phyloP scores from a whole-genome alignment of 2,113 vertebrate genomes.

The Fulica atra region DNA sequence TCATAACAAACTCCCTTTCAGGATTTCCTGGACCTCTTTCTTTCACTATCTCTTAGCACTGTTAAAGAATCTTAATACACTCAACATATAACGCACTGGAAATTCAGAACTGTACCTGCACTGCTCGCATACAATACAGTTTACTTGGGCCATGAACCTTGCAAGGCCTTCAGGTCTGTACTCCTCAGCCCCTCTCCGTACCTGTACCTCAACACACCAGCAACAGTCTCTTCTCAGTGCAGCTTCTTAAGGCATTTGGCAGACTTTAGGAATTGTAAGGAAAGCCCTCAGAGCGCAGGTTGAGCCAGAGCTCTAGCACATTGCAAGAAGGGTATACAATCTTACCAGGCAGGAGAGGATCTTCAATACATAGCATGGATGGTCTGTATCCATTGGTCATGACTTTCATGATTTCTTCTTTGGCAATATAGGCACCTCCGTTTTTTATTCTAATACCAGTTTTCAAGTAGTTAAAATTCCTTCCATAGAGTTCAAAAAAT shows the following conservation, averaged over 20 bases:
- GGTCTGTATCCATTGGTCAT: conserved; percentile 95
- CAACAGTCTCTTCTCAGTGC: neutral
- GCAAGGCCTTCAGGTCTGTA: neutral
- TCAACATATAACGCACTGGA: neutral
- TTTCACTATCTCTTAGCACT: neutral
- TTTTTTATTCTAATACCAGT: conserved; percentile 98
- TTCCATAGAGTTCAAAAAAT: conserved; percentile 98
- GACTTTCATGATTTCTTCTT: conserved; percentile 96
- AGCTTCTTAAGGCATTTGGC: neutral
- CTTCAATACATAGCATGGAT: conserved; percentile 98
- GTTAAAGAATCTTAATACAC: neutral
- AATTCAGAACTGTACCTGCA: neutral
- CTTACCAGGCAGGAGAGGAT: conserved; percentile 95
- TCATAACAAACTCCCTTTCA: neutral
- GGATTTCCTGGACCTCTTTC: neutral
- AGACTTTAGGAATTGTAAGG: neutral
- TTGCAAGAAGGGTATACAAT: neutral
- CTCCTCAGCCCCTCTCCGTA: neutral
- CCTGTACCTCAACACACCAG: neutral
- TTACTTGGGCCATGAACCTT: neutral
- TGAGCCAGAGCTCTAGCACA: neutral
- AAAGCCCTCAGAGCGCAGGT: neutral
- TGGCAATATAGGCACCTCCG: conserved; percentile 95
- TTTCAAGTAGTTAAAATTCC: conserved; percentile 99
- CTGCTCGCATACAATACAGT: neutral